Conservation (phyloP, 2,888 invertebrate species). For the Pristionchus maxplancki region DNA sequence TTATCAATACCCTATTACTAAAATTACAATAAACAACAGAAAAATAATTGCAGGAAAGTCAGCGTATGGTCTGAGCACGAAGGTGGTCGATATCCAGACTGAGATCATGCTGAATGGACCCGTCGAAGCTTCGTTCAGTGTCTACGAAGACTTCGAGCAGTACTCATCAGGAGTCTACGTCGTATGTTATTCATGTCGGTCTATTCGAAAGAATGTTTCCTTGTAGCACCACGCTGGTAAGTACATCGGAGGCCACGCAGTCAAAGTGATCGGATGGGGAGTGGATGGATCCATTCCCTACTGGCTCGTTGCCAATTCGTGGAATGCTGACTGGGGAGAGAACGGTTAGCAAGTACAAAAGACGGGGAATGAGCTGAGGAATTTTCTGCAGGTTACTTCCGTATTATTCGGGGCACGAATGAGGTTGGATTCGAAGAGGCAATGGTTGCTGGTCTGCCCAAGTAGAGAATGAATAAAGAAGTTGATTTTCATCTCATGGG, state of each 20-base stretch:
- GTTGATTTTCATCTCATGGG: too few relatives aligned
- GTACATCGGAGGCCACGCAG: constrained; percentile 88
- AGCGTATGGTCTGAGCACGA: constrained; percentile 70
- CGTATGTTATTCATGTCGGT: constrained; percentile 79
- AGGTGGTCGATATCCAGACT: constrained; percentile 71
- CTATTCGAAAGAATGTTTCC: neutral
- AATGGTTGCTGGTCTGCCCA: constrained; percentile 56
- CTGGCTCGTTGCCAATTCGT: too few relatives aligned
- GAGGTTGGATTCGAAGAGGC: constrained; percentile 57
- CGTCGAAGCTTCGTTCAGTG: constrained; percentile 66
- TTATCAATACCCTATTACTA: neutral
- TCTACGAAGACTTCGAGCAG: constrained; percentile 67
- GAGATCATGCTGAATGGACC: constrained; percentile 83
- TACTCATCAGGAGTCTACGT: constrained; percentile 79
- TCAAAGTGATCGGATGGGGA: constrained; percentile 91
- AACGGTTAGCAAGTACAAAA: too few relatives aligned
- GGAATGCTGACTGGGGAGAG: too few relatives aligned
- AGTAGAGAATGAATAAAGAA: neutral
- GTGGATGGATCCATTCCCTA: constrained; percentile 82
- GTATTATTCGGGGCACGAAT: constrained; percentile 57
- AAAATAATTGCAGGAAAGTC: constrained; percentile 57
- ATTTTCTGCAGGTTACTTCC: constrained; percentile 10
- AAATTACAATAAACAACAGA: neutral
- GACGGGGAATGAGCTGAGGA: too few relatives aligned
- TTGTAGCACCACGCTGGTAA: constrained; percentile 86